A percentile compares a stretch with the other conserved stretches of the same genome.
Evolutionary conservation across 2,113 vertebrate genomes (phyloP).

Genomic region (Leuciscus idus): DNA sequence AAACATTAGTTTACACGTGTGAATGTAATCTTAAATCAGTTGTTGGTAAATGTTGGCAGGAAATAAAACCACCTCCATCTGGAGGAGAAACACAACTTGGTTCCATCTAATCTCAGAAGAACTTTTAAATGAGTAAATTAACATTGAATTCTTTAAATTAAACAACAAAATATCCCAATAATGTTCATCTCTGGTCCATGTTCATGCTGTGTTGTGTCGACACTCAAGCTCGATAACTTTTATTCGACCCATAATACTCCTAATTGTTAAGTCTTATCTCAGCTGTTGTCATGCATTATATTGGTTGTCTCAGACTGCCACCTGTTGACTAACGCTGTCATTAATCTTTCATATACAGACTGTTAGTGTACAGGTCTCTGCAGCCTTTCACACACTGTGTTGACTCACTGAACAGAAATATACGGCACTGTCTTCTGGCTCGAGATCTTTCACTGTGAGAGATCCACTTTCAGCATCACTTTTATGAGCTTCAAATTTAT

Average conservation of each 20-base stretch:
- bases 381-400: conserved; percentile 53
- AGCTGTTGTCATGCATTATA: conserved; percentile 28
- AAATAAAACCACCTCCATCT: conserved; percentile 6
- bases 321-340: conserved; percentile 20
- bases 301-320: conserved; percentile 23
- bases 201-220: neutral
- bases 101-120: neutral
- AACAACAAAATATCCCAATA: neutral
- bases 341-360: neutral
- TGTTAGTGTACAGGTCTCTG: conserved; percentile 53
- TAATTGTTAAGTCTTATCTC: neutral
- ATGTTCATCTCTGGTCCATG: neutral
- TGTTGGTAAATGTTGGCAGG: neutral
- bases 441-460: conserved; percentile 53
- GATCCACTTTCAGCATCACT: conserved; percentile 42
- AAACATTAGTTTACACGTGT: neutral
- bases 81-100: neutral
- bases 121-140: neutral
- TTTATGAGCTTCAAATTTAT: conserved; percentile 39
- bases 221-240: neutral
- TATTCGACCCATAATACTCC: neutral
- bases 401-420: conserved; percentile 57
- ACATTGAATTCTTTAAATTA: neutral
- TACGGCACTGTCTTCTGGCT: conserved; percentile 39
- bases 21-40: neutral